Evolutionary conservation across 2,888 invertebrate species (phyloP).

Genomic region (Drosophila ezoana): DNA sequence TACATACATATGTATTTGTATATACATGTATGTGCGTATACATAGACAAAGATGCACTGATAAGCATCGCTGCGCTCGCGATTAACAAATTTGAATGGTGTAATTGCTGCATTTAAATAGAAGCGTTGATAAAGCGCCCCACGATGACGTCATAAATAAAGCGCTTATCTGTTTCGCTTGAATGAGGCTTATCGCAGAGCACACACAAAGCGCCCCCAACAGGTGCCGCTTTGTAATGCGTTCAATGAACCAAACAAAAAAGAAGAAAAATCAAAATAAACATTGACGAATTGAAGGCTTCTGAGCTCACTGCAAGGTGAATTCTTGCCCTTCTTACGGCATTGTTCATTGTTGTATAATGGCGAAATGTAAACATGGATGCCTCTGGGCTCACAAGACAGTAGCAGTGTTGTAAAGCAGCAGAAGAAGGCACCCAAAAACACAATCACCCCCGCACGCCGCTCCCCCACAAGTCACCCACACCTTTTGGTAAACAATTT

Average conservation of each 20-base stretch:
- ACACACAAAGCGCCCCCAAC: constrained; percentile 23
- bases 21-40: not conserved
- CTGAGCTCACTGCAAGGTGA: constrained; percentile 31
- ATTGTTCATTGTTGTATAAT: constrained; percentile 13
- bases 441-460: not conserved
- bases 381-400: constrained; percentile 1
- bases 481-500: constrained; percentile 19
- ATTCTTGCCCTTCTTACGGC: constrained; percentile 5
- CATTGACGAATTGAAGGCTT: constrained; percentile 4
- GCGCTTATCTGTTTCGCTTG: constrained; percentile 39
- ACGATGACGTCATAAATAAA: constrained; percentile 37
- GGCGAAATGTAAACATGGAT: constrained; percentile 10
- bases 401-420: not conserved
- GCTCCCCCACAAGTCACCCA: not conserved
- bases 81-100: constrained; percentile 9
- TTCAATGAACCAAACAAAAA: constrained; percentile 48
- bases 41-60: constrained; percentile 9
- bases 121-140: constrained; percentile 7
- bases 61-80: constrained; percentile 6
- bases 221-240: constrained; percentile 49
- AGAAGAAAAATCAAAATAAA: not conserved
- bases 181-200: constrained; percentile 31
- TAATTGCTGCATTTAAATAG: constrained; percentile 21
- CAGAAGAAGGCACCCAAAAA: not conserved
- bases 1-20: not conserved